Evolutionary conservation across 1,140 invertebrate genomes (phyloP).

Genomic region (Anastatus disparis): DNA sequence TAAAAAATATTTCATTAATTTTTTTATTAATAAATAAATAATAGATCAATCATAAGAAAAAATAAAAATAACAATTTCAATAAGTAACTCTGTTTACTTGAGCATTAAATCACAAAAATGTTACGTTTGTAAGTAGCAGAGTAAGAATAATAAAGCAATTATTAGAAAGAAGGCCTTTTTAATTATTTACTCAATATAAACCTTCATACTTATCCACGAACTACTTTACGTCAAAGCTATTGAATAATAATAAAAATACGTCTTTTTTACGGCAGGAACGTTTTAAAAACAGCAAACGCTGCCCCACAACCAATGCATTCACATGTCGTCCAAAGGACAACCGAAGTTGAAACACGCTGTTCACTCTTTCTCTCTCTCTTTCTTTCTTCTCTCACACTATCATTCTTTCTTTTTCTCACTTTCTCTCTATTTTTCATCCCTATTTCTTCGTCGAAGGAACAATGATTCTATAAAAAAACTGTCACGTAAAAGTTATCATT

Average conservation of each 20-base stretch:
- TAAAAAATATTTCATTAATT: not conserved
- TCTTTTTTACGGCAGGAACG: slow-evolving; percentile 42
- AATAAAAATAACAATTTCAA: slow-evolving; percentile 15
- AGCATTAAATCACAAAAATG: slow-evolving; percentile 13
- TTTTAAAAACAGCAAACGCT: slow-evolving; percentile 29
- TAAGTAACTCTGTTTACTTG: too few relatives aligned
- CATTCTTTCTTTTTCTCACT: not conserved
- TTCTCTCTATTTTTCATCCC: slow-evolving; percentile 42
- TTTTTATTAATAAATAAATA: slow-evolving; percentile 22
- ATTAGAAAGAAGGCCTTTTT: not conserved
- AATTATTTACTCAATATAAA: not conserved
- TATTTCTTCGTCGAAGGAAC: slow-evolving; percentile 55
- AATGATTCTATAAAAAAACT: slow-evolving; percentile 45
- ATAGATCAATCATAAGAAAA: slow-evolving; percentile 4
- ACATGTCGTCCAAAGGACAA: slow-evolving; percentile 47
- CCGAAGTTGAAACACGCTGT: slow-evolving; percentile 57
- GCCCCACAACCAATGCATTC: slow-evolving; percentile 36
- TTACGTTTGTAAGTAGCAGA: not conserved
- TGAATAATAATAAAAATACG: slow-evolving; percentile 32
- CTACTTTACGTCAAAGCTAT: slow-evolving; percentile 9
- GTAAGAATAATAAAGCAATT: slow-evolving; percentile 6
- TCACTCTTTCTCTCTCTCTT: slow-evolving; percentile 46
- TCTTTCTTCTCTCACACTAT: not conserved
- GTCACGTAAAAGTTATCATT: slow-evolving; percentile 27
- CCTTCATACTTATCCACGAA: slow-evolving; percentile 23